Conservation (phyloP, 2,113 vertebrate genomes). For the Ptyas mucosa region DNA sequence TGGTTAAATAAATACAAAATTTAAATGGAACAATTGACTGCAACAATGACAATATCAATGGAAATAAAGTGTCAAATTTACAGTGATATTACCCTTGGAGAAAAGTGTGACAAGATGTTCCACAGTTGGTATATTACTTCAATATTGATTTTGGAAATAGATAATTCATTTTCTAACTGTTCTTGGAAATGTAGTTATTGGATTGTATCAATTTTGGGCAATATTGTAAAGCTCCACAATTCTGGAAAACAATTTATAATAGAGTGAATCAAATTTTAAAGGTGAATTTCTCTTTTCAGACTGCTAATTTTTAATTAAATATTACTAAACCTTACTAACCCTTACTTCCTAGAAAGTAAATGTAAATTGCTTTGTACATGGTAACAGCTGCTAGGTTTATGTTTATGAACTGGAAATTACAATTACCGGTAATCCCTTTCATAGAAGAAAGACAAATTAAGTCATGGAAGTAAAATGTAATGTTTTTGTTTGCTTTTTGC, state of each 20-base stretch:
- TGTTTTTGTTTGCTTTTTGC: not conserved
- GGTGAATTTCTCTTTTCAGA: not conserved
- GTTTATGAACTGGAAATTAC: not conserved
- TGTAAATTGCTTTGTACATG: not conserved
- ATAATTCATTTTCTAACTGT: not conserved
- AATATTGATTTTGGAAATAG: not conserved
- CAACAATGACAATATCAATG: not conserved
- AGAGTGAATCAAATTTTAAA: not conserved
- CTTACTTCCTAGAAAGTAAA: not conserved
- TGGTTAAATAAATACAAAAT: not conserved
- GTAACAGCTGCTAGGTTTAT: not conserved
- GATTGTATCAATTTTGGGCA: not conserved
- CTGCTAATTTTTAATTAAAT: not conserved
- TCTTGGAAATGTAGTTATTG: not conserved
- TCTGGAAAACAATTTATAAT: not conserved
- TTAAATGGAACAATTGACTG: not conserved
- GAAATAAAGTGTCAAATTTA: not conserved
- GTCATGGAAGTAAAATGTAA: not conserved
- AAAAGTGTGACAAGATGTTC: not conserved
- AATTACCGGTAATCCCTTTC: not conserved
- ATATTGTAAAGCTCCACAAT: not conserved
- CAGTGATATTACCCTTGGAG: not conserved
- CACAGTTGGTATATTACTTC: not conserved
- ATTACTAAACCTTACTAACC: not conserved
- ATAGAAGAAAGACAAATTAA: not conserved